A percentile compares a stretch with the other conserved stretches of the same genome.
Conservation (phyloP, 2,113 vertebrate genomes). For the Isichthys henryi region DNA sequence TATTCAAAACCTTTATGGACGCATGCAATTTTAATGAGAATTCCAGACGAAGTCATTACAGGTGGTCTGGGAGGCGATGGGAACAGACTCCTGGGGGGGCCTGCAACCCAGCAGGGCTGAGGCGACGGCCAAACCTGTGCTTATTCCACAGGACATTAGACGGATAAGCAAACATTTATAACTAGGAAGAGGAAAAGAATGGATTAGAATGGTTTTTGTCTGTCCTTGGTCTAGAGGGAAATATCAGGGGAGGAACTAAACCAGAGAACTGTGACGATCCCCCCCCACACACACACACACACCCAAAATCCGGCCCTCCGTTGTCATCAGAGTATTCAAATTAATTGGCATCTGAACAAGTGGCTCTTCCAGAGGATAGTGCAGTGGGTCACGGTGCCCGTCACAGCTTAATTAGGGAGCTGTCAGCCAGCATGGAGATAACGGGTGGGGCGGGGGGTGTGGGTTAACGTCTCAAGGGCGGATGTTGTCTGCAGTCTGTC, state of each 20-base stretch:
- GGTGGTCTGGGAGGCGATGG: background rate
- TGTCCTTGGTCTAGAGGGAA: background rate
- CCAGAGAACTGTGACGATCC: background rate
- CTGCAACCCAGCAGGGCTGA: background rate
- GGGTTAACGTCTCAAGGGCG: background rate
- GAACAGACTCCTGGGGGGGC: background rate
- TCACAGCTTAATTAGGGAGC: background rate
- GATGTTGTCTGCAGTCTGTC: background rate
- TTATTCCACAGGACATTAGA: background rate
- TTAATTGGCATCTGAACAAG: background rate
- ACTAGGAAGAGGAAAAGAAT: background rate
- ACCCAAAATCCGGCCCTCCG: background rate
- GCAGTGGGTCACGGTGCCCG: background rate
- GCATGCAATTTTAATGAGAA: background rate
- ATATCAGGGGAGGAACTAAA: background rate
- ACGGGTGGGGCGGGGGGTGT: background rate
- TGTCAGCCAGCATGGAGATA: background rate
- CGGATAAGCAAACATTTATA: background rate
- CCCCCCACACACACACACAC: background rate
- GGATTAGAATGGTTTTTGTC: background rate
- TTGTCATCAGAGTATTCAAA: background rate
- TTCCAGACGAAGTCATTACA: background rate
- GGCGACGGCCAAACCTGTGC: background rate
- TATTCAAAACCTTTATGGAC: background rate
- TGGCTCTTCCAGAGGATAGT: background rate